These are phyloP conservation scores for Sciurus carolinensis DNA, from an alignment of 2,797 vertebrate species.

Conservation along the genomic window DNA sequence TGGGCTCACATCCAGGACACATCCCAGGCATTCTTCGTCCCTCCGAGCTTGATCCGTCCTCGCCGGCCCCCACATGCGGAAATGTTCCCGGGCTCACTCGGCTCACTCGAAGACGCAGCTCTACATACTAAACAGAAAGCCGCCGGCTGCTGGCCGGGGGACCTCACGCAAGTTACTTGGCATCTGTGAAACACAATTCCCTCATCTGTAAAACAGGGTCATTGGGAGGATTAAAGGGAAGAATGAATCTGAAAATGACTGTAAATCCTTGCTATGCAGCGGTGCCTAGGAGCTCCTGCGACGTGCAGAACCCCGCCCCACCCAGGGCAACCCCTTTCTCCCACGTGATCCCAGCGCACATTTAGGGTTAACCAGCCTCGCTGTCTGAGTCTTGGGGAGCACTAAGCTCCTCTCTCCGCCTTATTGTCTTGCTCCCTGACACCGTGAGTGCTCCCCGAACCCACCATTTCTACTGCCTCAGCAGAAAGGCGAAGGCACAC, in stretches of 20 bases:
- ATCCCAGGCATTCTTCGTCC: constrained; percentile 51
- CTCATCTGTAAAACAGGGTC: constrained; percentile 69
- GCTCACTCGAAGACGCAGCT: neutral
- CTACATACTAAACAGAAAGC: constrained; percentile 65
- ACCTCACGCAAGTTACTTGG: constrained; percentile 69
- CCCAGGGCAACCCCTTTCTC: neutral
- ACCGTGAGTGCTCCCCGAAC: constrained; percentile 68
- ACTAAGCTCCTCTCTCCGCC: neutral
- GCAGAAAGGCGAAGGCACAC: constrained; percentile 43
- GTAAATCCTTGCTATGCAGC: constrained; percentile 43
- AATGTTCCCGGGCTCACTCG: constrained; percentile 18
- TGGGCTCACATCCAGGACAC: constrained; percentile 63
- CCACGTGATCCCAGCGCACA: neutral
- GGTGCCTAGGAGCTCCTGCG: neutral
- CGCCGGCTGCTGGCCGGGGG: neutral
- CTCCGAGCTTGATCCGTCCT: constrained; percentile 13
- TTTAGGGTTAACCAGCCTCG: neutral
- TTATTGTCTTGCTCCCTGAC: constrained; percentile 9
- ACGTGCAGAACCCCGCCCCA: neutral
- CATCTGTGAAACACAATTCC: constrained; percentile 69
- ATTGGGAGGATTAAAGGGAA: constrained; percentile 65
- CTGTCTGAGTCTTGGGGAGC: neutral
- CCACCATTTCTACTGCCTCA: constrained; percentile 65
- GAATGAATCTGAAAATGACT: constrained; percentile 52
- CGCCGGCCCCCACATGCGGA: neutral